Evolutionary conservation across 92 coral and sea anemone genomes (phyloP), one percentile per base, ranked within the genome.

Genomic region (Porites cylindrica): DNA sequence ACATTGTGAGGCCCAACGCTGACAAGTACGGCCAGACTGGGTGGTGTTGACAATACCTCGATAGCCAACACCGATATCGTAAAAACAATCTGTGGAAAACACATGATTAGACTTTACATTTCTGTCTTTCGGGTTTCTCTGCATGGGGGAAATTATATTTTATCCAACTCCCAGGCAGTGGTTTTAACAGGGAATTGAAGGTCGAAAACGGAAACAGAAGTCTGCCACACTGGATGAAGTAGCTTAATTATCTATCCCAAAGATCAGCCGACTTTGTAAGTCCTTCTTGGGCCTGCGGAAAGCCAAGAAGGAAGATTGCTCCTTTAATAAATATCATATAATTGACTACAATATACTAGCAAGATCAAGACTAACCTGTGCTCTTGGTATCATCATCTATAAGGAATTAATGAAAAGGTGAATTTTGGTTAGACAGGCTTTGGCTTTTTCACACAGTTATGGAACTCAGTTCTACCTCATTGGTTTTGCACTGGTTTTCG

Each of bases 311-410:
- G 47, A 6, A 38, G 47, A 3, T 38, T 4, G 47, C 47, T 38
- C 47, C 47, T 3, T 38, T 38, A 38, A 4, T 38, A 38, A 38
- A 38, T 38, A 38, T 38, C 47, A 38, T 38, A 38, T 38, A 38
- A 38, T 38, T 38, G 47, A 38, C 5, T 38, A 38, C 47, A 38
- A 38, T 38, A 38, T 38, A 38, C 47, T 38, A 38, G 47, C 47
- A 38, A 38, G 47, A 3, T 38, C 47, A 38, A 38, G 47, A 75
- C 80, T 56, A 18, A 76, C 80, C 80, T 56, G 66, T 21, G 51
- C 50, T 76, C 32, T 5, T 76, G 23, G 80, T 76, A 59, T 76
- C 80, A 56, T 76, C 80, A 59, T 63, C 80, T 76, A 50, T 76
- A 38, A 38, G 47, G 47, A 32, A 51, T 21, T 16, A 76, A 26